These are phyloP conservation scores for Ascaphus truei DNA, from an alignment of 2,113 vertebrate genomes.

Conservation along the genomic window DNA sequence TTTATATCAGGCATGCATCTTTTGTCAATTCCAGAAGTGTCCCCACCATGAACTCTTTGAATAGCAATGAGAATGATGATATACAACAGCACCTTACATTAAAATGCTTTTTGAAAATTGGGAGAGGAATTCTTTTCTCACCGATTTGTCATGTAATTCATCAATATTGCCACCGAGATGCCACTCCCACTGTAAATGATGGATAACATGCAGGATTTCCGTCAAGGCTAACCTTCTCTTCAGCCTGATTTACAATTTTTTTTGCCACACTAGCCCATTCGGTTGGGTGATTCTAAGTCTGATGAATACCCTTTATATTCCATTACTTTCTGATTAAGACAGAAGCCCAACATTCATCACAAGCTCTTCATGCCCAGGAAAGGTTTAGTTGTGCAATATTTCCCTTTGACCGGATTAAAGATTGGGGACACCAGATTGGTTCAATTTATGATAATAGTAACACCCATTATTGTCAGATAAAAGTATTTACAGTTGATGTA, in stretches of 20 bases:
- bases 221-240: conserved; percentile 16
- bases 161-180: background rate
- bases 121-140: background rate
- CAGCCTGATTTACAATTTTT: conserved; percentile 24
- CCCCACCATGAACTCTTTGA: conserved; percentile 20
- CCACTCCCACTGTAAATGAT: conserved; percentile 22
- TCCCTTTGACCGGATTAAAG: background rate
- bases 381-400: background rate
- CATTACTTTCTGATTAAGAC: conserved; percentile 26
- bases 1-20: conserved; percentile 10
- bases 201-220: conserved; percentile 12
- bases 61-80: conserved; percentile 6
- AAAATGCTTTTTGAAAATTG: background rate
- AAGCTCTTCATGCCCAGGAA: background rate
- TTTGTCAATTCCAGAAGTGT: background rate
- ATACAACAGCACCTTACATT: conserved; percentile 18
- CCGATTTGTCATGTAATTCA: conserved; percentile 3
- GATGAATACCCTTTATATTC: conserved; percentile 26
- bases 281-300: conserved; percentile 9
- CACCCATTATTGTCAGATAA: conserved; percentile 11
- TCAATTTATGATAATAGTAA: conserved; percentile 19
- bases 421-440: conserved; percentile 8
- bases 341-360: conserved; percentile 16
- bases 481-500: background rate
- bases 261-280: conserved; percentile 3